Base-by-base conservation (phyloP, 2,888 invertebrate species). In the Podabrus alpinus region DNA sequence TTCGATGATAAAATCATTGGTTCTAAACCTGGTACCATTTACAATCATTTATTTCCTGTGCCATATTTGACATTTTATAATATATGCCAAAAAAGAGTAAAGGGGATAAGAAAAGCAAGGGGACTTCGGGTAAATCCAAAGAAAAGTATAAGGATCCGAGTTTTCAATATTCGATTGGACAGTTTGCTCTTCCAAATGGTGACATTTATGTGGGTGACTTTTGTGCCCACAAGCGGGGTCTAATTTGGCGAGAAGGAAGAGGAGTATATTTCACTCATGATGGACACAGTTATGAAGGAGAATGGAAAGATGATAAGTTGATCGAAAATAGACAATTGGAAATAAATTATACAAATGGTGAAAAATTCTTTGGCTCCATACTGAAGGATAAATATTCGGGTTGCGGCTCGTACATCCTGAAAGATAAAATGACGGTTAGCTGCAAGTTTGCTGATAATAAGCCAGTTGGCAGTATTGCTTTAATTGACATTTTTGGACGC, bases 201-300 rank as follows among this genome's bases (percentile, higher is more conserved):
- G 92, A 92, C 78, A 86, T 80, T 2, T 92, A 92, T 77, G 86
- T 88, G 1, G 92, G 92, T 0, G 88, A 84, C 68, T 92, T 89
- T 80, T 89, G 90, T 81, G 89, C 90, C 0, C 89, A 89, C 83
- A 88, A 89, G 78, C 89, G 88, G 78, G 90, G 87, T 3, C 61
- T 85, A 60, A 79, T 86, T 61, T 87, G 87, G 87, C 80, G 87
- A 69, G 86, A 87, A 82, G 87, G 86, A 13, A 66, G 69, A 1
- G 92, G 92, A 9, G 84, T 85, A 11, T 92, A 92, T 79, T 88
- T 81, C 2, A 91, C 92, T 0, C 88, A 88, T 5, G 91, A 92
- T 80, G 90, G 90, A 0, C 91, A 92, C 79, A 81, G 81, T 0
- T 92, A 92, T 82, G 81, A 85, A 19, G 91, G 90, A 7, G 79